Evolutionary conservation across 2,888 invertebrate species (phyloP).

Genomic region (Caprella mutica): DNA sequence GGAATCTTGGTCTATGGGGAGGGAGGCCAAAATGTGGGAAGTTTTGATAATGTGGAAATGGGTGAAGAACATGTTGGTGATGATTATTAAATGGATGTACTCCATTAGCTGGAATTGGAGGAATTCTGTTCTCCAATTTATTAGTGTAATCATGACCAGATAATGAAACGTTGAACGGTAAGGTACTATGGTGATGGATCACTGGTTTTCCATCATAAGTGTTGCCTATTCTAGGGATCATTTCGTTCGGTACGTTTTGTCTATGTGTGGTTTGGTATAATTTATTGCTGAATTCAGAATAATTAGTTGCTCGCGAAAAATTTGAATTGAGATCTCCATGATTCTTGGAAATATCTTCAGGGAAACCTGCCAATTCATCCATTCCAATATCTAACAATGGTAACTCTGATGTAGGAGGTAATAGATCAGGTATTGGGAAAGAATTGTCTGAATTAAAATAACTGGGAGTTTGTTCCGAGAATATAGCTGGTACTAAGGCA

Average conservation of each 20-base stretch:
- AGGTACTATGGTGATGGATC: not conserved
- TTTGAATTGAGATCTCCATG: no score
- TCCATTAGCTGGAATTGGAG: no score
- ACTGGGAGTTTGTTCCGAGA: no score
- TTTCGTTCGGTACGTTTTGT: no score
- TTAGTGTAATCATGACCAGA: conserved; percentile 43
- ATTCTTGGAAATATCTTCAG: conserved; percentile 1
- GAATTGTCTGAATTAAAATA: not conserved
- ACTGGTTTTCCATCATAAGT: not conserved
- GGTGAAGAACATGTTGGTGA: not conserved
- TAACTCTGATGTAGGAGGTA: conserved; percentile 7
- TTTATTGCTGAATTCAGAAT: no score
- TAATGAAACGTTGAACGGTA: conserved; percentile 36
- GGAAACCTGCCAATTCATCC: not conserved
- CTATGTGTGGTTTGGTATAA: no score
- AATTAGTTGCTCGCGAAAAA: no score
- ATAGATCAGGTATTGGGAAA: conserved; percentile 6
- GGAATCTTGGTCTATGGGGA: conserved; percentile 2
- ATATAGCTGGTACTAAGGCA: conserved; percentile 3
- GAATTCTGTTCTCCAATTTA: conserved; percentile 33
- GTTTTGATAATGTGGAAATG: conserved; percentile 17
- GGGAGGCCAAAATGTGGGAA: not conserved
- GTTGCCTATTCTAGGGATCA: not conserved
- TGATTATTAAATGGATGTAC: conserved; percentile 22
- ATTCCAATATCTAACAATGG: conserved; percentile 7